Percentiles rank a stretch among this genome's conserved stretches.
Evolutionary conservation across 2,888 invertebrate species (phyloP).

Genomic region (Drosophila ezoana): DNA sequence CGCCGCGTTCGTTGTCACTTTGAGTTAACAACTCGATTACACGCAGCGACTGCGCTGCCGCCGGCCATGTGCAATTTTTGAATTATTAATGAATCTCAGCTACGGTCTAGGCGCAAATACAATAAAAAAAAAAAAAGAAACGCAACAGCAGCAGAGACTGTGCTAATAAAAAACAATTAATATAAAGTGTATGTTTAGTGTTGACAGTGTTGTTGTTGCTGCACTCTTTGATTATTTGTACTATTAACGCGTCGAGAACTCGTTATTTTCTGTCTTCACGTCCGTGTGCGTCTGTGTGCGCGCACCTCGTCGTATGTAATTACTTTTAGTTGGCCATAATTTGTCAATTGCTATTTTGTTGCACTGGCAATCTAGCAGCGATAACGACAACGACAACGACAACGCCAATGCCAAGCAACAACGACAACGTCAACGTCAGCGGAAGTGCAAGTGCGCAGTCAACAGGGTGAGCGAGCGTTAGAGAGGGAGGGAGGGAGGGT

Average conservation of each 20-base stretch:
- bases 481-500: background rate
- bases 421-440: constrained; percentile 35
- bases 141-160: constrained; percentile 38
- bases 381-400: constrained; percentile 25
- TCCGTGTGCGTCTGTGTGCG: constrained; percentile 23
- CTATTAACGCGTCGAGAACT: constrained; percentile 76
- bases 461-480: constrained; percentile 5
- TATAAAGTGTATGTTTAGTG: constrained; percentile 79
- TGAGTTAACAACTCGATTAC: constrained; percentile 83
- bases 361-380: constrained; percentile 44
- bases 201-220: constrained; percentile 66
- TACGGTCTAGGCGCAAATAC: constrained; percentile 32
- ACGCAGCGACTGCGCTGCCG: constrained; percentile 70
- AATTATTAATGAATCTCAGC: constrained; percentile 81
- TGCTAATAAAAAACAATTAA: constrained; percentile 78
- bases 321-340: constrained; percentile 79
- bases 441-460: constrained; percentile 74
- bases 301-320: constrained; percentile 66
- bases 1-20: constrained; percentile 73
- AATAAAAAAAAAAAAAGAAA: constrained; percentile 20
- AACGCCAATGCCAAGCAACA: constrained; percentile 18
- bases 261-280: constrained; percentile 57
- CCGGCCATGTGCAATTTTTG: constrained; percentile 77
- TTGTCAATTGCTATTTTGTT: constrained; percentile 79
- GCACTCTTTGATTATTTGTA: constrained; percentile 77